Percentiles rank a stretch among this genome's conserved stretches.
phyloP scores from a whole-genome alignment of 2,113 vertebrate genomes.

The Chinchilla lanigera region DNA sequence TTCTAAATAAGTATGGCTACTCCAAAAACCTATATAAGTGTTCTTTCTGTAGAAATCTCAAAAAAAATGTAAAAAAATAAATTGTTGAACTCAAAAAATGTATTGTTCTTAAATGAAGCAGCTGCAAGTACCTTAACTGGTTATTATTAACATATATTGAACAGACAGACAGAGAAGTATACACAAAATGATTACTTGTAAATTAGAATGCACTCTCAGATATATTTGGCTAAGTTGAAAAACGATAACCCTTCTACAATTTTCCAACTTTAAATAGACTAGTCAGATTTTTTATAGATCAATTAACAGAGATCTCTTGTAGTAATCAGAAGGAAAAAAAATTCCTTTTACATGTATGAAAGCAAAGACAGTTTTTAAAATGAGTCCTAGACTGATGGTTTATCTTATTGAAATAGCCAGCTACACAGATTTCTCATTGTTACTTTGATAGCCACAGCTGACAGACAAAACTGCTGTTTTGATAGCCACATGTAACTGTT shows the following conservation, averaged over 20 bases:
- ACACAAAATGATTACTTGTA: background rate
- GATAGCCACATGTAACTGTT: background rate
- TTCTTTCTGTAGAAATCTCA: background rate
- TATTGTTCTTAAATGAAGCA: background rate
- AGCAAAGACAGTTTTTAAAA: background rate
- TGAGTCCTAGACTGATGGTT: background rate
- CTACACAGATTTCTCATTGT: background rate
- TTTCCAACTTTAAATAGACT: background rate
- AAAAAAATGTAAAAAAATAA: background rate
- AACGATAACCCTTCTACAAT: background rate
- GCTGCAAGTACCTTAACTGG: background rate
- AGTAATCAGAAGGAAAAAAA: background rate
- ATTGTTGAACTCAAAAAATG: background rate
- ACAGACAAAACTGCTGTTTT: background rate
- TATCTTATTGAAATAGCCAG: background rate
- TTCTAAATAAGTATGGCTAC: background rate
- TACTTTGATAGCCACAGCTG: background rate
- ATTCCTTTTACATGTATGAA: background rate
- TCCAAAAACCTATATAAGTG: background rate
- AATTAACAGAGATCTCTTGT: background rate
- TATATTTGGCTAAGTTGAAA: background rate
- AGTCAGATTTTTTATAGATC: background rate
- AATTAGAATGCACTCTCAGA: background rate
- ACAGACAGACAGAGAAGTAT: background rate
- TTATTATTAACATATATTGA: background rate